Evolutionary conservation across 2,113 vertebrate genomes (phyloP).

Genomic region (Pluvianellus socialis): DNA sequence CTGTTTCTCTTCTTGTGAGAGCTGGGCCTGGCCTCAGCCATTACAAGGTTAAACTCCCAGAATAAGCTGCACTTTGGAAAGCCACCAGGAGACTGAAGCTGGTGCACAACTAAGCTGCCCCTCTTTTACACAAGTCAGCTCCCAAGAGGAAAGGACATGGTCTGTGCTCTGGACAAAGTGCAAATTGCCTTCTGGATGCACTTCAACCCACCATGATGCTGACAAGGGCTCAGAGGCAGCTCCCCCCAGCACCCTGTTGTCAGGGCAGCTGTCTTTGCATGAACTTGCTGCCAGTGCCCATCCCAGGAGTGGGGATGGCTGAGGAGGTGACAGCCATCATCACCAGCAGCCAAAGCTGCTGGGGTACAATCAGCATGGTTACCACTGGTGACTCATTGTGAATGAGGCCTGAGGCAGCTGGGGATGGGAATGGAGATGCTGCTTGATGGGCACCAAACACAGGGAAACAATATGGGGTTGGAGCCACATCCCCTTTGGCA

Average conservation of each 20-base stretch:
- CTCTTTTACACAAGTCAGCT: neutral
- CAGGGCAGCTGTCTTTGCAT: neutral
- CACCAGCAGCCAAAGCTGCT: neutral
- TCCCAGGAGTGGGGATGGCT: neutral
- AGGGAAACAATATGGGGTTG: neutral
- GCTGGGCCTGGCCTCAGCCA: neutral
- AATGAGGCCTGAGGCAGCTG: neutral
- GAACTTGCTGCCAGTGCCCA: neutral
- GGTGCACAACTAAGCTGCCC: neutral
- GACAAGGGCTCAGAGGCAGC: neutral
- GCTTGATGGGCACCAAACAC: rapidly evolving
- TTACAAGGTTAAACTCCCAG: neutral
- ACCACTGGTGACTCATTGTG: neutral
- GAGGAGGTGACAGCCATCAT: neutral
- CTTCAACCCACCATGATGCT: neutral
- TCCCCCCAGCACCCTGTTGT: neutral
- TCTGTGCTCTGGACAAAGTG: neutral
- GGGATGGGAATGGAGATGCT: neutral
- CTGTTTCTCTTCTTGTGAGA: neutral
- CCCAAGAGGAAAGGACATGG: neutral
- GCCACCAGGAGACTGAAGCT: neutral
- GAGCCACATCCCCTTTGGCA: neutral
- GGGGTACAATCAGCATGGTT: neutral
- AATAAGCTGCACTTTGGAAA: neutral
- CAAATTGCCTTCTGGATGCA: neutral